Evolutionary conservation across 2,888 invertebrate genomes (phyloP), one percentile per base, ranked within the genome.

Genomic region (Drosophila atripex): DNA sequence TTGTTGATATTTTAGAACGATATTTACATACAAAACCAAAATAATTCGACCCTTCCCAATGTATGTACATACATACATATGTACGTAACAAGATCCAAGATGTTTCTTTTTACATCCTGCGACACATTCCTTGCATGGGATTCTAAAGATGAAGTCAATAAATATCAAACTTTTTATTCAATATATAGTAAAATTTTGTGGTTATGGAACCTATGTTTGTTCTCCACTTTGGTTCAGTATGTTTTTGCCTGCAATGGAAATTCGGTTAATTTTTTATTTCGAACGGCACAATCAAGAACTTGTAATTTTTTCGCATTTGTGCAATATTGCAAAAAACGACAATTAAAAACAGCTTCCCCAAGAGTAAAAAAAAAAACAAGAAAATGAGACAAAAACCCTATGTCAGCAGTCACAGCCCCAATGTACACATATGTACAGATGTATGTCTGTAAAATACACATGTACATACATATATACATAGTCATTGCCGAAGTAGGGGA

Each of bases 371-470:
- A 53, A 28, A 76, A 53, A 53, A 28, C 16, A 50, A 63, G 58
- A 65, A 59, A 65, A 54, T 45, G 59, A 73, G 77, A 55, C 76
- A 77, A 77, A 82, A 74, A 79, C 76, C 76, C 77, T 70, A 63
- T 80, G 86, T 83, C 82, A 83, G 86, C 82, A 64, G 25, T 32
- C 28, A 18, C 51, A 41, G 41, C 41, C 41, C 41, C 41, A 18
- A 11, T 18, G 41, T 41, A 41, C 16, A 58, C 4, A 21, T 38
- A 47, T 45, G n/a, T 25, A 58, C 4, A 21, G 28, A 47, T 45
- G n/a, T 25, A 51, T 25, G 55, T 32, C 43, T 25, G 41, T 45
- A 39, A 23, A 51, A 49, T 52, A 52, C 23, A 54, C 32, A 23
- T 55, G 28, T 45, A 35, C 1, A 2, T 35, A 35, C 35, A 35